Evolutionary conservation across 2,888 invertebrate species (phyloP), one percentile per base, ranked within the genome.

Genomic region (Drosophila nigricruria): DNA sequence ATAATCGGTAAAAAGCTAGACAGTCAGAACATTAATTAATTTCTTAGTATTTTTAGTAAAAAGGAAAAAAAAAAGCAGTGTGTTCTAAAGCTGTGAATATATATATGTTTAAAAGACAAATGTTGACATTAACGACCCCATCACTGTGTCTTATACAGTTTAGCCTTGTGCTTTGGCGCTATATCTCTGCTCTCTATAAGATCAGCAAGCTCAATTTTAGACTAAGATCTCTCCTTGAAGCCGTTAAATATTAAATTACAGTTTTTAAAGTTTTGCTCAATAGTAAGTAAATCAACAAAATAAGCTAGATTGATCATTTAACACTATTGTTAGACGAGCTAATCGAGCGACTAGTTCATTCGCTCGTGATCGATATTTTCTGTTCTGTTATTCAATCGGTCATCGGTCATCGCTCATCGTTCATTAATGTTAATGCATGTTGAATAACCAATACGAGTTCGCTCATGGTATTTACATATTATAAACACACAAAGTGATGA

Each of bases 21-120:
- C 47, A n/a, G n/a, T 12, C 16, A 36, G 38, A 36, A n/a, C 14
- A 53, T 25, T 53, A 36, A 25, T 53, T 25, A 23, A 36, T 52
- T 16, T 52, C 16, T 23, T 23, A 16, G n/a, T 50, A 20, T 50
- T 50, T 50, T 50, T 12, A 32, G 8, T 49, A 49, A 12, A 47
- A 42, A 9, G 5, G n/a, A 25, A 5, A 42, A 42, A 27, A 25
- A 5, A 42, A 42, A 40, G 16, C 14, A 3, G 23, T 6, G 1
- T 16, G 25, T 10, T 25, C 5, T 27, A n/a, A 25, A 16, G n/a
- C 30, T 12, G 49, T 14, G 23, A 43, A 43, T 14, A 45, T 14
- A 16, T 18, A 4, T 20, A 34, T 34, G 4, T 16, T 34, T 23
- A 34, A 16, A 30, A 23, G 50, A 23, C 34, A 16, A 23, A 23